phyloP scores from a whole-genome alignment of 2,797 vertebrate species.

The Gadopsis bispinosus region DNA sequence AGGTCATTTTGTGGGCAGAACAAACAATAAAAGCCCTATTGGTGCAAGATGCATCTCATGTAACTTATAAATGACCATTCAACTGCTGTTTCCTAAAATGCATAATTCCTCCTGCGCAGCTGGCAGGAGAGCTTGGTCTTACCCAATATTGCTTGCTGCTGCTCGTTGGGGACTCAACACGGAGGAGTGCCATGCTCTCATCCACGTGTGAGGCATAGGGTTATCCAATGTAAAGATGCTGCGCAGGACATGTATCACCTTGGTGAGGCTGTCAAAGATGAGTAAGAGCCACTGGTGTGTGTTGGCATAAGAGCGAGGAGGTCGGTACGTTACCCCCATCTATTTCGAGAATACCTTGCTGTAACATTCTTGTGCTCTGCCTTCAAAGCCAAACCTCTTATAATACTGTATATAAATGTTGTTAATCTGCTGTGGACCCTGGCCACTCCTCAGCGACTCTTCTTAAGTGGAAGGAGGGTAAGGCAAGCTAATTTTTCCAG shows the following conservation, averaged over 20 bases:
- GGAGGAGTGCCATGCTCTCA: conserved; percentile 29
- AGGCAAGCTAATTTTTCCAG: not conserved
- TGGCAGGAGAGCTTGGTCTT: conserved; percentile 44
- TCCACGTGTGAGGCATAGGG: conserved; percentile 46
- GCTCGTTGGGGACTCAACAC: conserved; percentile 33
- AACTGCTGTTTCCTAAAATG: conserved; percentile 51
- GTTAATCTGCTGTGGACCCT: not conserved
- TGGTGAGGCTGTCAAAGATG: conserved; percentile 36
- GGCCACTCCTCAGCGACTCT: not conserved
- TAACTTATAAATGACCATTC: conserved; percentile 61
- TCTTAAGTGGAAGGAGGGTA: not conserved
- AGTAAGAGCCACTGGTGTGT: conserved; percentile 45
- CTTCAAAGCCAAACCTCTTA: conserved; percentile 14
- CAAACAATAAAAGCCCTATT: conserved; percentile 37
- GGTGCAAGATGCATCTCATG: conserved; percentile 37
- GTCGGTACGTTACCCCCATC: conserved; percentile 17
- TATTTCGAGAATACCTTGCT: conserved; percentile 29
- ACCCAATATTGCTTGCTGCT: conserved; percentile 11
- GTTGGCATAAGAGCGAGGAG: conserved; percentile 23
- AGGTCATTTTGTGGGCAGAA: not conserved
- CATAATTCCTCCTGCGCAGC: conserved; percentile 54
- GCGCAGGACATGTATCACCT: conserved; percentile 42
- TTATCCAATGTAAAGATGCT: conserved; percentile 62
- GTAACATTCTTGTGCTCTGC: conserved; percentile 1
- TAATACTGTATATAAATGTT: not conserved